Conservation (phyloP, 2,797 vertebrate species). For the Harpagifer antarcticus region DNA sequence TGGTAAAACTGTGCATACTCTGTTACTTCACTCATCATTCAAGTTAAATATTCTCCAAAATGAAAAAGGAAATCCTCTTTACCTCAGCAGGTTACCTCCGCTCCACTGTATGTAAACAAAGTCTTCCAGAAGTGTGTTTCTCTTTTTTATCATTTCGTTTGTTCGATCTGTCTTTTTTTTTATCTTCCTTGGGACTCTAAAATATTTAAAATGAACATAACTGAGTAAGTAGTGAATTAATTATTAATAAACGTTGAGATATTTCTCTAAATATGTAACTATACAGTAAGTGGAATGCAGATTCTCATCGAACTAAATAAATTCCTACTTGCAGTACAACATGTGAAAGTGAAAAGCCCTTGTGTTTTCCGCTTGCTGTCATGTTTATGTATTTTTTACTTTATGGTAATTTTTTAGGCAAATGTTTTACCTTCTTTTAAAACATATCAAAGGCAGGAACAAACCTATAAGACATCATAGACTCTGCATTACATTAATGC, state of each 20-base stretch:
- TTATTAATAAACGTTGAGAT: background rate
- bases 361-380: constrained; percentile 9
- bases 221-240: background rate
- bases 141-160: constrained; percentile 9
- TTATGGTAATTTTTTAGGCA: background rate
- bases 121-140: constrained; percentile 1
- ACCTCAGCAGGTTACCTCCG: background rate
- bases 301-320: background rate
- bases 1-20: constrained; percentile 40
- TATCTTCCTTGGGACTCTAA: background rate
- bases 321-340: background rate
- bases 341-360: background rate
- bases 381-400: background rate
- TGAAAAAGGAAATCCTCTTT: constrained; percentile 8
- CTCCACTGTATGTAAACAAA: background rate
- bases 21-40: constrained; percentile 35
- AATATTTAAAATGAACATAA: background rate
- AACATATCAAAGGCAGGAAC: background rate
- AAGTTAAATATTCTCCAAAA: constrained; percentile 34
- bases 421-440: constrained; percentile 5
- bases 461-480: background rate
- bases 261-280: constrained; percentile 2
- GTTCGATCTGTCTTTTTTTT: background rate
- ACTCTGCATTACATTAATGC: too few species aligned
- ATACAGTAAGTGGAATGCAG: background rate